A percentile compares a stretch with the other conserved stretches of the same genome.
These are phyloP conservation scores for Eudorcas thomsonii DNA, from an alignment of 2,113 vertebrate genomes.

Conservation along the genomic window DNA sequence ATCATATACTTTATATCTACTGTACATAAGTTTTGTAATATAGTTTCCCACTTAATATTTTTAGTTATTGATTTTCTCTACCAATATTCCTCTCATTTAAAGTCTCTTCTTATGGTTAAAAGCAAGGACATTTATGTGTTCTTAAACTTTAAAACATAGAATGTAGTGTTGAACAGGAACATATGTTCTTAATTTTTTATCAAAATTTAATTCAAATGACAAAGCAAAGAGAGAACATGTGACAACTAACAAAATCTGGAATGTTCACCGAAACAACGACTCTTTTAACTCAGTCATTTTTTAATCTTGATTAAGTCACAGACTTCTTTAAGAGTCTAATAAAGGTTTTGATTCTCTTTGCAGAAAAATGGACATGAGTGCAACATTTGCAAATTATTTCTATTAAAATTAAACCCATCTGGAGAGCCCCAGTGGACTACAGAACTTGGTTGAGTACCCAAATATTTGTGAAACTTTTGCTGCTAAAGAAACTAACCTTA, in stretches of 20 bases:
- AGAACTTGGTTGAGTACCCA: neutral
- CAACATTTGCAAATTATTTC: slow-evolving; percentile 26
- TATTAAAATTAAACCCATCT: slow-evolving; percentile 30
- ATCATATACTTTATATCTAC: neutral
- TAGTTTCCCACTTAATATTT: neutral
- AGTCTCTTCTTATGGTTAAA: neutral
- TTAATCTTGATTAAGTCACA: slow-evolving; percentile 6
- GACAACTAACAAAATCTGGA: slow-evolving; percentile 35
- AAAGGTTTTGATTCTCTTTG: slow-evolving; percentile 1
- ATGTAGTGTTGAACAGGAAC: neutral
- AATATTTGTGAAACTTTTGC: neutral
- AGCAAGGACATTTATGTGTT: neutral
- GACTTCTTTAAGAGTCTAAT: neutral
- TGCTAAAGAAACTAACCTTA: neutral
- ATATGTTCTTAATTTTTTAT: slow-evolving; percentile 27
- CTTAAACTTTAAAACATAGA: slow-evolving; percentile 4
- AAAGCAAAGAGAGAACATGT: neutral
- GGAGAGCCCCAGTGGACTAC: neutral
- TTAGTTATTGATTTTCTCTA: slow-evolving; percentile 24
- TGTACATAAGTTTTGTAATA: neutral
- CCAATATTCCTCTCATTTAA: neutral
- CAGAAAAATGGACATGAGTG: neutral
- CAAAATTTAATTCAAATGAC: slow-evolving; percentile 37
- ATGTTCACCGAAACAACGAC: neutral
- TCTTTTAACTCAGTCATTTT: neutral